Percentiles rank a stretch among this genome's conserved stretches.
These are phyloP conservation scores for Polyploca ridens DNA, from an alignment of 2,888 invertebrate genomes.

Conservation along the genomic window DNA sequence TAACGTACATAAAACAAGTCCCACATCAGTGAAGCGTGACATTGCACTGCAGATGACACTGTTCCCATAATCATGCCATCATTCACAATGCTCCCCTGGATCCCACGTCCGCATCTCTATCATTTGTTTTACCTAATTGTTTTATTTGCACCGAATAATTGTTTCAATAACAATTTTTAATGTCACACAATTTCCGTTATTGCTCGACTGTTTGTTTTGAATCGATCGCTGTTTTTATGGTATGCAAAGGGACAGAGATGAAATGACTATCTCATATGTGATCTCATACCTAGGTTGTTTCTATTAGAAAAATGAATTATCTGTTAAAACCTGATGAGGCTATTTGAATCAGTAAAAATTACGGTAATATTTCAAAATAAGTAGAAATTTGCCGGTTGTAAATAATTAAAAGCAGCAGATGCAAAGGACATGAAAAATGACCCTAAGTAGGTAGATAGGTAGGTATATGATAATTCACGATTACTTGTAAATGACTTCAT, in stretches of 20 bases:
- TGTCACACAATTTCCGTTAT: slow-evolving; percentile 60
- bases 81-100: slow-evolving; percentile 43
- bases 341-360: no score
- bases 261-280: not conserved
- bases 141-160: slow-evolving; percentile 66
- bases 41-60: slow-evolving; percentile 65
- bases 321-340: no score
- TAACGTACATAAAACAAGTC: slow-evolving; percentile 30
- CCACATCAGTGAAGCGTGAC: slow-evolving; percentile 68
- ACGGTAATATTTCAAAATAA: no score
- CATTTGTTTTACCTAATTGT: slow-evolving; percentile 71
- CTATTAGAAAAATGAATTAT: no score
- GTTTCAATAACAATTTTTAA: slow-evolving; percentile 44
- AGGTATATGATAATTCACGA: no score
- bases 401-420: no score
- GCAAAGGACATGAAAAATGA: no score
- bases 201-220: slow-evolving; percentile 1
- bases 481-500: no score
- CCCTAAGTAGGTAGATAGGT: no score
- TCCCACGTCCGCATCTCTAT: slow-evolving; percentile 68
- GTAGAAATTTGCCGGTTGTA: no score
- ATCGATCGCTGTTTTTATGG: not conserved
- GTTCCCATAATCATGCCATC: slow-evolving; percentile 72
- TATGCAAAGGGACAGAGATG: not conserved
- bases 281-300: no score